Percentiles rank a stretch among this genome's conserved stretches.
Conservation (phyloP, 2,797 vertebrate genomes). For the Tapera naevia region DNA sequence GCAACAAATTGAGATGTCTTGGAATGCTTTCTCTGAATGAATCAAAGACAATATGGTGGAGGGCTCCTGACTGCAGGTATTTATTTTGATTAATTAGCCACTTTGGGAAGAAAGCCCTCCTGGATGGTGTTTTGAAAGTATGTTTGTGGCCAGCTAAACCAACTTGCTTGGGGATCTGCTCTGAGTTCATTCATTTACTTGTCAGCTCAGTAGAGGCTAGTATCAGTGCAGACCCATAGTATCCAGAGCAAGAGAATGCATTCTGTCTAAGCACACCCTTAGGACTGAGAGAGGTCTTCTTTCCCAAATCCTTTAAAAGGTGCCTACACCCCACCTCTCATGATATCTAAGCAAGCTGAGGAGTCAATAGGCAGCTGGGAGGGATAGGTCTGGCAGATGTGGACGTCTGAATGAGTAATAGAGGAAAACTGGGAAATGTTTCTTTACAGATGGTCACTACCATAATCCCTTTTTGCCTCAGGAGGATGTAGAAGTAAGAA, state of each 20-base stretch:
- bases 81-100: slow-evolving; percentile 59
- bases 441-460: neutral
- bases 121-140: neutral
- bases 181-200: neutral
- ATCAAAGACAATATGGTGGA: neutral
- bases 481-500: neutral
- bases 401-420: neutral
- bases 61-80: neutral
- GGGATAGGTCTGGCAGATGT: neutral
- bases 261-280: neutral
- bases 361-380: neutral
- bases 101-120: slow-evolving; percentile 18
- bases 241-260: neutral
- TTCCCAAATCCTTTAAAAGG: neutral
- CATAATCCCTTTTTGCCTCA: neutral
- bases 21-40: neutral
- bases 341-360: neutral
- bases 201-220: neutral
- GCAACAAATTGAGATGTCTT: slow-evolving; percentile 27
- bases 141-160: neutral
- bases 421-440: neutral
- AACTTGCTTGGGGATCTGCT: neutral
- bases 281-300: neutral
- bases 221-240: neutral
- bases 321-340: neutral